A percentile compares a stretch with the other conserved stretches of the same genome.
These are phyloP conservation scores for Drosophila melanica DNA, from an alignment of 1,140 invertebrate species.

Conservation along the genomic window DNA sequence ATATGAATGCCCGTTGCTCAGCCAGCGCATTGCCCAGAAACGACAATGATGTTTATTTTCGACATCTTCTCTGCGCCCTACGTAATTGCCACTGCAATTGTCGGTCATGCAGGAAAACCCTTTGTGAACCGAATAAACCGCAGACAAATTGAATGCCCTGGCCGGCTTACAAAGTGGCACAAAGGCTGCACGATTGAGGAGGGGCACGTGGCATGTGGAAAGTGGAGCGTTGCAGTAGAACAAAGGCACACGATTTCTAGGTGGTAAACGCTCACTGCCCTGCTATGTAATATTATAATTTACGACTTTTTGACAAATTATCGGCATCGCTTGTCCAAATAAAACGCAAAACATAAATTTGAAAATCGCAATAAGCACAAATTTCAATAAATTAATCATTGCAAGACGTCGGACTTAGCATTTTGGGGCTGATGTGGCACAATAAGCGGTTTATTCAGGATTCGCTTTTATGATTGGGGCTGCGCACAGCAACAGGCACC, in stretches of 20 bases:
- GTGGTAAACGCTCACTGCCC: background rate
- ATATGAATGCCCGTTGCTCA: slow-evolving; percentile 34
- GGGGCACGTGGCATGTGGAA: background rate
- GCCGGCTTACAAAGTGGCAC: slow-evolving; percentile 13
- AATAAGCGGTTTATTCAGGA: slow-evolving; percentile 50
- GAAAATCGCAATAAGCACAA: slow-evolving; percentile 72
- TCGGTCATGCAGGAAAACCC: slow-evolving; percentile 11
- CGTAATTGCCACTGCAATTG: slow-evolving; percentile 27
- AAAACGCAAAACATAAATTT: slow-evolving; percentile 72
- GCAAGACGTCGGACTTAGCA: slow-evolving; percentile 44
- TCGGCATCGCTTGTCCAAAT: slow-evolving; percentile 70
- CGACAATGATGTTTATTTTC: slow-evolving; percentile 15
- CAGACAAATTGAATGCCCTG: slow-evolving; percentile 64
- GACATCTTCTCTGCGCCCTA: background rate
- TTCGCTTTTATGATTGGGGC: slow-evolving; percentile 11
- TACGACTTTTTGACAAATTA: slow-evolving; percentile 81
- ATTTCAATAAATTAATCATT: slow-evolving; percentile 82
- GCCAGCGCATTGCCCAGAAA: slow-evolving; percentile 2
- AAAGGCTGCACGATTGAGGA: slow-evolving; percentile 15
- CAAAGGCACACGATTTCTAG: slow-evolving; percentile 6
- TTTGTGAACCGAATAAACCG: slow-evolving; percentile 52
- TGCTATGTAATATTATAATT: slow-evolving; percentile 69
- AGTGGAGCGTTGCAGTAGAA: background rate
- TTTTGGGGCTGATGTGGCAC: slow-evolving; percentile 15
- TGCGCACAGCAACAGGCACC: too few relatives aligned